Conservation (phyloP, 2,888 invertebrate species). For the Scaptodrosophila latifasciaeformis region DNA sequence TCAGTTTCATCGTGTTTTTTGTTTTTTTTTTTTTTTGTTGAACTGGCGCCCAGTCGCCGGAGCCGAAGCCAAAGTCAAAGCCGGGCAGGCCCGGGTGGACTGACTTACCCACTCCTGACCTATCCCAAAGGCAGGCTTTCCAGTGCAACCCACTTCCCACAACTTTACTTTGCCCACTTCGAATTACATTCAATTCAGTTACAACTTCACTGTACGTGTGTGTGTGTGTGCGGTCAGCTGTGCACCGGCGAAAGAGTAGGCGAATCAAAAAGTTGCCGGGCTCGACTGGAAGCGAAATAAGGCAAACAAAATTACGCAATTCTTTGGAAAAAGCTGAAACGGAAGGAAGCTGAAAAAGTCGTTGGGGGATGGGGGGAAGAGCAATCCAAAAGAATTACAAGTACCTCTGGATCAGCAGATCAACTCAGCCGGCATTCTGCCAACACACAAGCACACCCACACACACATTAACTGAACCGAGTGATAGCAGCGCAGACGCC, state of each 20-base stretch:
- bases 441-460: slow-evolving; percentile 14
- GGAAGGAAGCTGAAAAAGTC: not conserved
- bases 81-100: too few relatives aligned
- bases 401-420: too few relatives aligned
- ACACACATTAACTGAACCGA: slow-evolving; percentile 1
- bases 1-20: too few relatives aligned
- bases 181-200: too few relatives aligned
- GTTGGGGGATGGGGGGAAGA: not conserved
- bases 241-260: slow-evolving; percentile 12
- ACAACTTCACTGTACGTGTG: too few relatives aligned
- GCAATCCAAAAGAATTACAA: not conserved
- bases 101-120: too few relatives aligned
- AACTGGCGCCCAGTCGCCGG: too few relatives aligned
- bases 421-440: too few relatives aligned
- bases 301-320: slow-evolving; percentile 63
- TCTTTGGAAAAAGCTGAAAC: slow-evolving; percentile 38
- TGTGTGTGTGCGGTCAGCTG: slow-evolving; percentile 12
- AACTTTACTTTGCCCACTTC: too few relatives aligned
- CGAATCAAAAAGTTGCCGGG: slow-evolving; percentile 24
- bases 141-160: not conserved
- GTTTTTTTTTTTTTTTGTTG: too few relatives aligned
- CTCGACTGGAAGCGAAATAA: slow-evolving; percentile 30
- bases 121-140: too few relatives aligned
- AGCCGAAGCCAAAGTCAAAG: too few relatives aligned
- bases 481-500: slow-evolving; percentile 28